Percentiles rank a stretch among this genome's conserved stretches.
Evolutionary conservation across 2,113 vertebrate species (phyloP).

Genomic region (Atractosteus spatula): DNA sequence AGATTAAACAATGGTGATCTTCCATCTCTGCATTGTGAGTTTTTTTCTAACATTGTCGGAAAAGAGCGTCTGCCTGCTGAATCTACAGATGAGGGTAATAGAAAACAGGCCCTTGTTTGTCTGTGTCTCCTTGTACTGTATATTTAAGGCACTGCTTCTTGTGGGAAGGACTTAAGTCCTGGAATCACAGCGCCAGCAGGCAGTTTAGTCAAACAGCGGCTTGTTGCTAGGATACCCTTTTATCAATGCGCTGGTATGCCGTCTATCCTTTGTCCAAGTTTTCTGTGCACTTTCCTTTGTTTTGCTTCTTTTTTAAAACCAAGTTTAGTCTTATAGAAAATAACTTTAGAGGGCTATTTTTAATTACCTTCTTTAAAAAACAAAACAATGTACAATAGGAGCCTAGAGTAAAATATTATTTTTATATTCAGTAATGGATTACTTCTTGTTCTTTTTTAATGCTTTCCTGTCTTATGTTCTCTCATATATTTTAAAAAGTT

Average conservation of each 20-base stretch:
- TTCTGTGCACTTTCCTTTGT: slow-evolving; percentile 22
- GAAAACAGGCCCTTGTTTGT: not conserved
- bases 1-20: slow-evolving; percentile 46
- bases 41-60: not conserved
- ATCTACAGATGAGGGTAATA: not conserved
- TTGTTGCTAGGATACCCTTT: slow-evolving; percentile 65
- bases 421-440: too few relatives aligned
- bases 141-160: not conserved
- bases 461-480: too few relatives aligned
- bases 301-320: slow-evolving; percentile 33
- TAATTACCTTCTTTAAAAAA: too few relatives aligned
- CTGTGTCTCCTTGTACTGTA: not conserved
- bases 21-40: slow-evolving; percentile 22
- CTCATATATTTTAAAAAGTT: too few relatives aligned
- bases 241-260: slow-evolving; percentile 40
- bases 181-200: slow-evolving; percentile 45
- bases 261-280: slow-evolving; percentile 30
- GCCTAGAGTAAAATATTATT: too few relatives aligned
- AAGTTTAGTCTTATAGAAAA: slow-evolving; percentile 25
- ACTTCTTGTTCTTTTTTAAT: too few relatives aligned
- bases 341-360: not conserved
- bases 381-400: too few relatives aligned
- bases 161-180: slow-evolving; percentile 18
- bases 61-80: not conserved
- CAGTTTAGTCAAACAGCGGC: slow-evolving; percentile 39